Evolutionary conservation across 2,888 invertebrate genomes (phyloP).

Genomic region (Chrysopilus asiliformis): DNA sequence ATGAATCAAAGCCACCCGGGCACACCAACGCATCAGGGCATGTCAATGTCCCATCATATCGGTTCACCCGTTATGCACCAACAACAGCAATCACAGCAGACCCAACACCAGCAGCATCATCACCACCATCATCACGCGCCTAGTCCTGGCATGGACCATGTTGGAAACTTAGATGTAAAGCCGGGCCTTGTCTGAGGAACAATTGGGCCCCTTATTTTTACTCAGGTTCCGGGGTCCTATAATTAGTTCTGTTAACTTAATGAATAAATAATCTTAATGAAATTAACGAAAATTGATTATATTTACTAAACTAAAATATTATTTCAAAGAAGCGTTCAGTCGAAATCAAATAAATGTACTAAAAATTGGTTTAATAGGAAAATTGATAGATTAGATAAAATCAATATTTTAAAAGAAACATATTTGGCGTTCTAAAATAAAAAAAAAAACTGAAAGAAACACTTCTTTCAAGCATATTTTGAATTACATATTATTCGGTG

Average conservation of each 20-base stretch:
- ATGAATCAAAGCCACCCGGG: conserved; percentile 26
- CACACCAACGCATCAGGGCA: conserved; percentile 33
- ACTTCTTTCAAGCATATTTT: too few relatives aligned
- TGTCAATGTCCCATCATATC: conserved; percentile 31
- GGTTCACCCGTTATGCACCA: conserved; percentile 33
- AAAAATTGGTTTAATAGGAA: too few relatives aligned
- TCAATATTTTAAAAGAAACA: too few relatives aligned
- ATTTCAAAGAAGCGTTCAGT: too few relatives aligned
- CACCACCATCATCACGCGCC: conserved; percentile 34
- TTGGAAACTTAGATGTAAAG: conserved; percentile 57
- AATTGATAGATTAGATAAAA: too few relatives aligned
- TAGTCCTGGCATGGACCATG: conserved; percentile 47
- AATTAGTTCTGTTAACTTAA: conserved; percentile 9
- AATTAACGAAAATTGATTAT: too few relatives aligned
- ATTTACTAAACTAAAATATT: too few relatives aligned
- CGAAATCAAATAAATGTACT: too few relatives aligned
- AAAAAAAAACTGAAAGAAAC: too few relatives aligned
- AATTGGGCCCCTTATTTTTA: conserved; percentile 50
- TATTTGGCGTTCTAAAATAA: too few relatives aligned
- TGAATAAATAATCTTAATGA: too few relatives aligned
- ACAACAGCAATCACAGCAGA: conserved; percentile 30
- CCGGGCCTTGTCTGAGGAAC: conserved; percentile 43
- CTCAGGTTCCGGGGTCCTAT: conserved; percentile 20
- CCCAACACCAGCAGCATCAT: conserved; percentile 19
- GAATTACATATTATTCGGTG: too few relatives aligned